Evolutionary conservation across 2,113 vertebrate genomes (phyloP).

Genomic region (Aspidoscelis tigris): DNA sequence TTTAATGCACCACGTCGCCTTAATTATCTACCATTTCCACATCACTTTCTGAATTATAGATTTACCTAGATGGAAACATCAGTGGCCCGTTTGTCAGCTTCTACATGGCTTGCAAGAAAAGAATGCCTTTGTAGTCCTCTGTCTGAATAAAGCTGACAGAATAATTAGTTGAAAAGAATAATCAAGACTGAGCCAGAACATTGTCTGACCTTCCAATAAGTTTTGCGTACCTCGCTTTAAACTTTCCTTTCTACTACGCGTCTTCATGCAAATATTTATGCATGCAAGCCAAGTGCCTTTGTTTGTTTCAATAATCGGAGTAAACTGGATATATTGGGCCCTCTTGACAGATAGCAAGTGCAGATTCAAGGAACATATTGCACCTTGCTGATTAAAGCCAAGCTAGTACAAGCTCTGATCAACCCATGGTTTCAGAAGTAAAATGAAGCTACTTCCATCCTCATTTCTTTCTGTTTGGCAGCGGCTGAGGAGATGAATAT

Average conservation of each 20-base stretch:
- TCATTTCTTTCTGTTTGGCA: background rate
- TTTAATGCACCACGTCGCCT: conserved; percentile 28
- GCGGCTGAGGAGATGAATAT: background rate
- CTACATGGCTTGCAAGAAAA: conserved; percentile 11
- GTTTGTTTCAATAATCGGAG: background rate
- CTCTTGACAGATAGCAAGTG: background rate
- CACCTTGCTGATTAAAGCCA: background rate
- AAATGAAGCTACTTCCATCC: no score
- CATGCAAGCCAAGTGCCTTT: background rate
- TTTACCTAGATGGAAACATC: conserved; percentile 42
- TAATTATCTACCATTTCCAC: conserved; percentile 45
- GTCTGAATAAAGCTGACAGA: conserved; percentile 21
- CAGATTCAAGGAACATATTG: background rate
- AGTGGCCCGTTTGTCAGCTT: conserved; percentile 6
- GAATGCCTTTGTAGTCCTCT: background rate
- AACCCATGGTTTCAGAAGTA: background rate
- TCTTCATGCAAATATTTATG: background rate
- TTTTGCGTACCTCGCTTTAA: conserved; percentile 6
- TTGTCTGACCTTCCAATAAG: conserved; percentile 19
- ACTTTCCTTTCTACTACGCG: background rate
- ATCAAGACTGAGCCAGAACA: background rate
- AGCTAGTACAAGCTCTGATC: no score
- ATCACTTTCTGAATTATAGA: conserved; percentile 2
- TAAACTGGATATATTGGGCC: background rate
- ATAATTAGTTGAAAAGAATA: conserved; percentile 19